phyloP scores from a whole-genome alignment of 2,113 vertebrate genomes.

The Herpetotheres cachinnans region DNA sequence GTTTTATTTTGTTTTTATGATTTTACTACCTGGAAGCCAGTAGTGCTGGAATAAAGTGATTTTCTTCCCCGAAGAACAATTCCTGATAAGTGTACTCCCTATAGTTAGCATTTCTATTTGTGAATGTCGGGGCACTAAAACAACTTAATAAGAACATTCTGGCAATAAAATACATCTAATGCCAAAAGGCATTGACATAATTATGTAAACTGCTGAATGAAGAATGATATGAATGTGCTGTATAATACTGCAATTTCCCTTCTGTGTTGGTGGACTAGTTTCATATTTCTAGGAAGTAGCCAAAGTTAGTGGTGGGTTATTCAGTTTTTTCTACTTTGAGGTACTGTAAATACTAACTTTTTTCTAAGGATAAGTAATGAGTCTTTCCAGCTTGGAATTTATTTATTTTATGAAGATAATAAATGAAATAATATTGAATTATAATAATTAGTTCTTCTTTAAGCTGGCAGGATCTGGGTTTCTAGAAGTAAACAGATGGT shows the following conservation, averaged over 20 bases:
- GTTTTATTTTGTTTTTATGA: neutral
- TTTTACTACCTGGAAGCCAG: neutral
- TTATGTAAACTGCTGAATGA: neutral
- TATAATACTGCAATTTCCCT: neutral
- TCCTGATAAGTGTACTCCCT: neutral
- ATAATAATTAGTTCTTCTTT: neutral
- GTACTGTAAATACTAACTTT: neutral
- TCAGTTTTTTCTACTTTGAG: neutral
- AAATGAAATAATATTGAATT: neutral
- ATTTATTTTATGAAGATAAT: neutral
- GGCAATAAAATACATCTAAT: neutral
- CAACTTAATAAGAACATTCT: neutral
- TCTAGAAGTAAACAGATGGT: neutral
- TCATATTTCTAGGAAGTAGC: neutral
- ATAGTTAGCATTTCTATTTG: constrained; percentile 2
- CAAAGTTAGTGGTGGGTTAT: neutral
- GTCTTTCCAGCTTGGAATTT: neutral
- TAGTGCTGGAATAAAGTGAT: neutral
- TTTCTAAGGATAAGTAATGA: neutral
- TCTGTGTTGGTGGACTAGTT: neutral
- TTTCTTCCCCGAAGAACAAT: neutral
- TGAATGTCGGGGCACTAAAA: neutral
- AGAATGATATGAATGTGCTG: neutral
- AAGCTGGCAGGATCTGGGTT: neutral
- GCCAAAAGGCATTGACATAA: neutral